Evolutionary conservation across 2,113 vertebrate genomes (phyloP).

Genomic region (Scalopus aquaticus): DNA sequence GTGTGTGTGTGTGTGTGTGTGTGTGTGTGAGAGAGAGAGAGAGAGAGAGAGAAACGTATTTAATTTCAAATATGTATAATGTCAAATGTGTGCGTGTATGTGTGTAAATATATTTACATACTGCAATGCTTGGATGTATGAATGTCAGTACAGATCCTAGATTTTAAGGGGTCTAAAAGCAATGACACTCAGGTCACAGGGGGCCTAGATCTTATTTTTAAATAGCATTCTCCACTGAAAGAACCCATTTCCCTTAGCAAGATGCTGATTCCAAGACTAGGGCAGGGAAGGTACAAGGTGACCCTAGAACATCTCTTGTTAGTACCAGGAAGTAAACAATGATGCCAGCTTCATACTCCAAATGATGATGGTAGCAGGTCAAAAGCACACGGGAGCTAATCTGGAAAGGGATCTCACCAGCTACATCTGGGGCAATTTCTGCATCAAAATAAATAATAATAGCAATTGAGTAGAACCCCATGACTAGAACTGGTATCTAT

Average conservation of each 20-base stretch:
- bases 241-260: not conserved
- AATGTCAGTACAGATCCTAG: not conserved
- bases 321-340: not conserved
- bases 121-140: not conserved
- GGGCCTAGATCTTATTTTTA: not conserved
- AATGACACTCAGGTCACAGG: fast-evolving
- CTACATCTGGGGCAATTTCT: not conserved
- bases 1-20: not conserved
- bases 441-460: not conserved
- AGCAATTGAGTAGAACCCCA: not conserved
- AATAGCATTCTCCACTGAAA: not conserved
- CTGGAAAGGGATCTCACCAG: not conserved
- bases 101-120: not conserved
- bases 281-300: not conserved
- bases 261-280: not conserved
- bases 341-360: not conserved
- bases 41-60: not conserved
- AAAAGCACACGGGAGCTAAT: not conserved
- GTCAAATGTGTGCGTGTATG: no score
- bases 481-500: not conserved
- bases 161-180: not conserved
- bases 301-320: not conserved
- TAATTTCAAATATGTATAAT: not conserved
- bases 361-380: not conserved
- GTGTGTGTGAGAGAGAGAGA: no score